These are phyloP conservation scores for Strigamia transsilvanica DNA, from an alignment of 2,888 invertebrate species.

Conservation along the genomic window DNA sequence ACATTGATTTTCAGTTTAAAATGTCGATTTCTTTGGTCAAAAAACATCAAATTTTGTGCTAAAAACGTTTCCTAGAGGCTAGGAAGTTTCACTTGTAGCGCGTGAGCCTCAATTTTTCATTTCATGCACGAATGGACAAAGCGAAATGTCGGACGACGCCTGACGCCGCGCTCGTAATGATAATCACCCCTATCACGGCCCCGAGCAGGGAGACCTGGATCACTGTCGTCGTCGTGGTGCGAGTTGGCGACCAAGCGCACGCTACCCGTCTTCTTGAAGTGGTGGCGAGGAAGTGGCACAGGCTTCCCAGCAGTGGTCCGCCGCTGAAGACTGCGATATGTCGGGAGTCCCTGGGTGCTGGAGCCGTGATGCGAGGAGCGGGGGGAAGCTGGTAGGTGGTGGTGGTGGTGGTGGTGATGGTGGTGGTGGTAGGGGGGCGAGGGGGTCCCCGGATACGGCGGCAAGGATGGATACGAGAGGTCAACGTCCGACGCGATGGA, in stretches of 20 bases:
- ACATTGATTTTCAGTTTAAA: no score
- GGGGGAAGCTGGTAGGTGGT: slow-evolving; percentile 56
- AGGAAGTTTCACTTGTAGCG: no score
- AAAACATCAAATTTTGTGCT: no score
- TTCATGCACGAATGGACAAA: not conserved
- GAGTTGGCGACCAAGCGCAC: slow-evolving; percentile 44
- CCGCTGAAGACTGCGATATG: slow-evolving; percentile 54
- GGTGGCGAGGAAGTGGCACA: slow-evolving; percentile 52
- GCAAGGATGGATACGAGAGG: slow-evolving; percentile 54
- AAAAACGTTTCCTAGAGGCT: no score
- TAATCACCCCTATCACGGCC: slow-evolving; percentile 54
- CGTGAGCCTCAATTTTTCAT: no score
- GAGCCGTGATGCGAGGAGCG: slow-evolving; percentile 56
- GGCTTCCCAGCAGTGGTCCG: slow-evolving; percentile 52
- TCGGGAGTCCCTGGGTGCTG: slow-evolving; percentile 41
- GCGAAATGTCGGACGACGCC: not conserved
- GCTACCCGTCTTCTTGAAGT: slow-evolving; percentile 53
- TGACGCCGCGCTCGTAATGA: not conserved
- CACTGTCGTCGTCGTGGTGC: slow-evolving; percentile 52
- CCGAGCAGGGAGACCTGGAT: slow-evolving; percentile 52
- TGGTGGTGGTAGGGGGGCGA: slow-evolving; percentile 57
- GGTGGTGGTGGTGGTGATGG: slow-evolving; percentile 57
- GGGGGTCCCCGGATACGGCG: slow-evolving; percentile 55
- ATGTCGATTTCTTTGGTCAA: no score
- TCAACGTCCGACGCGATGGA: slow-evolving; percentile 57